A percentile compares a stretch with the other conserved stretches of the same genome.
Evolutionary conservation across 2,797 vertebrate species (phyloP).

Genomic region (Myotis pilosus): DNA sequence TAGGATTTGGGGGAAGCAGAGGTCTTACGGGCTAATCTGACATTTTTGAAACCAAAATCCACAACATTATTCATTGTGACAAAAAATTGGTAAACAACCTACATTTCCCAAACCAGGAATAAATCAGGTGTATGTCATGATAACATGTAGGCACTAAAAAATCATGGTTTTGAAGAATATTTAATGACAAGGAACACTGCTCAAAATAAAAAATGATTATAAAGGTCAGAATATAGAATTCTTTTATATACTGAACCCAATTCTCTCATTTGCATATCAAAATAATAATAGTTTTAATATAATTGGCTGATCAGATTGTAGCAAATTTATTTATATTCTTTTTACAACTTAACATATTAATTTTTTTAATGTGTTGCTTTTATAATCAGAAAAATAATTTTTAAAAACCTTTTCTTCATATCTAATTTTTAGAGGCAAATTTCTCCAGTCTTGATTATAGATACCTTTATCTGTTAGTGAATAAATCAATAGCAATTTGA

Average conservation of each 20-base stretch:
- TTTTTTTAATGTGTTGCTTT: neutral
- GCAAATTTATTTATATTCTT: conserved; percentile 7
- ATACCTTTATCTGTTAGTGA: conserved; percentile 25
- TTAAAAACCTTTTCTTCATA: neutral
- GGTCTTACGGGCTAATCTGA: neutral
- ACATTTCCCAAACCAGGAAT: conserved; percentile 1
- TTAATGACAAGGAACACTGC: conserved; percentile 37
- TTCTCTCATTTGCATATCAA: conserved; percentile 4
- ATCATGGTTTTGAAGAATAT: conserved; percentile 31
- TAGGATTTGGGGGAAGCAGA: neutral
- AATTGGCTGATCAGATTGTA: neutral
- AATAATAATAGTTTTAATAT: conserved; percentile 18
- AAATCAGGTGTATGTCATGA: conserved; percentile 29
- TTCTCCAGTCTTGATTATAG: neutral
- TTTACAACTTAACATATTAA: neutral
- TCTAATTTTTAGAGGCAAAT: conserved; percentile 29
- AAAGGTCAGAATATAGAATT: conserved; percentile 6
- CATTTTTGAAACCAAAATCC: conserved; percentile 20
- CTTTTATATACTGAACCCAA: neutral
- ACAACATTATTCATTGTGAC: conserved; percentile 27
- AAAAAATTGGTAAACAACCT: conserved; percentile 3
- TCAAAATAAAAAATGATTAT: conserved; percentile 19
- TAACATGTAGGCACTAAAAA: neutral
- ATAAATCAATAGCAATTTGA: conserved; percentile 23
- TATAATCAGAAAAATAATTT: conserved; percentile 27